Conservation (phyloP, 2,888 invertebrate species). For the Nudaria mundana region DNA sequence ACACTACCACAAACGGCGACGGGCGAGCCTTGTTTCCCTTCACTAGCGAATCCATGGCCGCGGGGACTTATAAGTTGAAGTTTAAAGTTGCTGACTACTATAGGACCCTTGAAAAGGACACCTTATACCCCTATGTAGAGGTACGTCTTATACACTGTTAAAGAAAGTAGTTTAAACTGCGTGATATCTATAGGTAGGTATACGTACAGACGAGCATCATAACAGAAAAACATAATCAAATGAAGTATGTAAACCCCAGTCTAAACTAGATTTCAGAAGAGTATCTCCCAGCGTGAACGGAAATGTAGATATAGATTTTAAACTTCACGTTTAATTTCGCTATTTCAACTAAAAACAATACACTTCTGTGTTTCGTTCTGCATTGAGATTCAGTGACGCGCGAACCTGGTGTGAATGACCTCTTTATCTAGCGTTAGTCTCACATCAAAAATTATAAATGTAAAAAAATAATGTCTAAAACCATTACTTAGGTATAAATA, state of each 20-base stretch:
- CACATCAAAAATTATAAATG: background rate
- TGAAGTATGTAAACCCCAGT: no score
- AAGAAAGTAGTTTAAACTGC: no score
- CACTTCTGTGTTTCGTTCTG: no score
- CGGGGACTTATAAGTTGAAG: conserved; percentile 87
- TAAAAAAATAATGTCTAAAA: background rate
- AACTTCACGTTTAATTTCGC: no score
- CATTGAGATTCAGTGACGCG: background rate
- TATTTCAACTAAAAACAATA: no score
- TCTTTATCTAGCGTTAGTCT: conserved; percentile 8
- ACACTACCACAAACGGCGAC: conserved; percentile 82
- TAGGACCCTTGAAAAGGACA: conserved; percentile 78
- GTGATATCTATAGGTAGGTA: no score
- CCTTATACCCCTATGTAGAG: conserved; percentile 90
- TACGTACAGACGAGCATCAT: no score
- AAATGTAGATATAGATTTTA: no score
- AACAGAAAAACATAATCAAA: no score
- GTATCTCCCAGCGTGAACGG: no score
- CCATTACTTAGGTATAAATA: no score
- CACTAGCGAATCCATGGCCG: conserved; percentile 79
- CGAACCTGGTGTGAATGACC: conserved; percentile 16
- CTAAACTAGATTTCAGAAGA: no score
- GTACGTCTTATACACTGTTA: conserved; percentile 53
- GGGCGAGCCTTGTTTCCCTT: conserved; percentile 85
- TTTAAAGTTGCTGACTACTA: conserved; percentile 89